These are phyloP conservation scores for Phylloscopus whistleri DNA, from an alignment of 2,113 vertebrate species.

Conservation along the genomic window DNA sequence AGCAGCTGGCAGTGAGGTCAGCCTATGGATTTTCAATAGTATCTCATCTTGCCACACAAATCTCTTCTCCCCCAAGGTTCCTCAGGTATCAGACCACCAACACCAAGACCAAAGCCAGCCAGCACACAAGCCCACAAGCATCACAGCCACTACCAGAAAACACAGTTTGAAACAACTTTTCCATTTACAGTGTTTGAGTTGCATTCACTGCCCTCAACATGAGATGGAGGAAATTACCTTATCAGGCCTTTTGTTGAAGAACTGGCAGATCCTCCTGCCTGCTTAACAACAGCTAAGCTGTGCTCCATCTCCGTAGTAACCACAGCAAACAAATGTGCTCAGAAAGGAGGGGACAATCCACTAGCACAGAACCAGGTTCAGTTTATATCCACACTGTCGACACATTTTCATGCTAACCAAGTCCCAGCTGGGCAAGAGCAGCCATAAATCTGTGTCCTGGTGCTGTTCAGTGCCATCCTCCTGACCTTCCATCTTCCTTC, in stretches of 20 bases:
- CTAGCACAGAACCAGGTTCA: not conserved
- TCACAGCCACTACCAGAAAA: not conserved
- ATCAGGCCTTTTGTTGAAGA: constrained; percentile 80
- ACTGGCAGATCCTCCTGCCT: constrained; percentile 76
- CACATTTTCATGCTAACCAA: not conserved
- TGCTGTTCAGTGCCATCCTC: too few relatives aligned
- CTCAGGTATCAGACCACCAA: not conserved
- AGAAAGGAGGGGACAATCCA: not conserved
- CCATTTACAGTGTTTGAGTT: not conserved
- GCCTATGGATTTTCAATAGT: not conserved
- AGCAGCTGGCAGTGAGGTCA: not conserved
- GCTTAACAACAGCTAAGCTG: not conserved
- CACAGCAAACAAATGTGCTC: not conserved
- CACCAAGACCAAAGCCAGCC: not conserved
- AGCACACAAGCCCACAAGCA: not conserved
- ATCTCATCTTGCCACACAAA: not conserved
- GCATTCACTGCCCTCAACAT: not conserved
- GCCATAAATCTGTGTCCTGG: not conserved
- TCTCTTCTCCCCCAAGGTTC: not conserved
- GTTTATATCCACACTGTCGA: not conserved
- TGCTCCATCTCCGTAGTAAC: not conserved
- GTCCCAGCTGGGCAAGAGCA: not conserved
- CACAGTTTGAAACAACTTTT: not conserved
- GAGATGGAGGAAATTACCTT: constrained; percentile 65
- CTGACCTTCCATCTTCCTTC: not conserved